These are phyloP conservation scores for Scleropages formosus DNA, from an alignment of 2,797 vertebrate genomes.

Conservation along the genomic window DNA sequence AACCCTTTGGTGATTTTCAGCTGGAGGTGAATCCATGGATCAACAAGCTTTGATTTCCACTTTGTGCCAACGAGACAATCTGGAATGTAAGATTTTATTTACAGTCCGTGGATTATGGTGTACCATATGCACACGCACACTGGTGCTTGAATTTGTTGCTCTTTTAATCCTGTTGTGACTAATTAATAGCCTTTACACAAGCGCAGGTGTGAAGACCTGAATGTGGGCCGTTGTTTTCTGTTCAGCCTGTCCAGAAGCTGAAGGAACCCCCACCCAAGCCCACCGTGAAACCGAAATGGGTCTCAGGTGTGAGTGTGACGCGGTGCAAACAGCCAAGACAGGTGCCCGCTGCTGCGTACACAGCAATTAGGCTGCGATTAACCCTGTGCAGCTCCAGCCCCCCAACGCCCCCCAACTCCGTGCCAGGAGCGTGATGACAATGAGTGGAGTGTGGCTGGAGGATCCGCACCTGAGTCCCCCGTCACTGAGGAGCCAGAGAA, in stretches of 20 bases:
- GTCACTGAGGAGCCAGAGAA: too few relatives aligned
- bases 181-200: conserved; percentile 4
- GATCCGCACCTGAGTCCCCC: not conserved
- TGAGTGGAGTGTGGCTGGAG: not conserved
- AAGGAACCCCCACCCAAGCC: conserved; percentile 3
- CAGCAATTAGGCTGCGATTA: conserved; percentile 21
- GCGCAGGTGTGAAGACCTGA: not conserved
- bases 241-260: conserved; percentile 18
- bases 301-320: conserved; percentile 17
- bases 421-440: not conserved
- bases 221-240: not conserved
- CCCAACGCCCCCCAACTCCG: not conserved
- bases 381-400: not conserved
- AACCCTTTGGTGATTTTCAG: too few relatives aligned
- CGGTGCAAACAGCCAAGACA: conserved; percentile 2
- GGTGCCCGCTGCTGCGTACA: conserved; percentile 8
- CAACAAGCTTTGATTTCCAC: too few relatives aligned
- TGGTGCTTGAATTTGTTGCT: too few relatives aligned
- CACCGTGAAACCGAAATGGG: not conserved
- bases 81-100: too few relatives aligned
- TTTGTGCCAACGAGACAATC: too few relatives aligned
- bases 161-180: not conserved
- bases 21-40: too few relatives aligned
- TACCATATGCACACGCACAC: too few relatives aligned
- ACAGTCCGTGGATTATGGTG: too few relatives aligned